Evolutionary conservation across 2,888 invertebrate genomes (phyloP).

Genomic region (Crocallis elinguaria): DNA sequence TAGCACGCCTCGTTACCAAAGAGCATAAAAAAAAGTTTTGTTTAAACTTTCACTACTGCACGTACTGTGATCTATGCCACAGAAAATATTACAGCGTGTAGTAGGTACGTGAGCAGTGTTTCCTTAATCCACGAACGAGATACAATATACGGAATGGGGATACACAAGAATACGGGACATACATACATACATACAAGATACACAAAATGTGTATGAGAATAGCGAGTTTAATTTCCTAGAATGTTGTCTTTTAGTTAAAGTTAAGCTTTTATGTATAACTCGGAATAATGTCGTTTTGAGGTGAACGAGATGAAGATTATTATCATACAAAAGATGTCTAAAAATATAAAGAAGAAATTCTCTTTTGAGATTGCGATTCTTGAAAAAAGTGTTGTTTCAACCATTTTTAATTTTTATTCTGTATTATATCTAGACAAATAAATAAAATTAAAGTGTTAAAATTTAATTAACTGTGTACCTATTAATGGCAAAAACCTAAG

Average conservation of each 20-base stretch:
- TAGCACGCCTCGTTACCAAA: no score
- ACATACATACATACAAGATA: no score
- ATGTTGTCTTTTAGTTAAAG: conserved; percentile 9
- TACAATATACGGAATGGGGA: conserved; percentile 27
- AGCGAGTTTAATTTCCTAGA: conserved; percentile 11
- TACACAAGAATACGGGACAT: conserved; percentile 5
- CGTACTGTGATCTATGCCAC: conserved; percentile 4
- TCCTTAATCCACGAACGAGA: conserved; percentile 33
- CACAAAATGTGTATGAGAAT: conserved; percentile 12
- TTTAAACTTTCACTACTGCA: conserved; percentile 2
- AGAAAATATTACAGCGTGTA: conserved; percentile 14
- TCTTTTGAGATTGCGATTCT: no score
- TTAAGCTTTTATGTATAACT: conserved; percentile 10
- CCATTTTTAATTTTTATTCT: no score
- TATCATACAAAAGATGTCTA: no score
- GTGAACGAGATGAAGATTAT: neutral
- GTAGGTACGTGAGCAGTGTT: conserved; percentile 24
- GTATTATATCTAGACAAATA: no score
- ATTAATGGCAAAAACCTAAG: no score
- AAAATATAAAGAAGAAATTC: no score
- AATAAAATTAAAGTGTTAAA: no score
- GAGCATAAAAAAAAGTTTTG: neutral
- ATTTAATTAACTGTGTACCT: no score
- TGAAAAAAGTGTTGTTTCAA: no score
- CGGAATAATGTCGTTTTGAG: conserved; percentile 4